These are phyloP conservation scores for Perizoma affinitatum DNA, from an alignment of 2,888 invertebrate genomes.

Conservation along the genomic window DNA sequence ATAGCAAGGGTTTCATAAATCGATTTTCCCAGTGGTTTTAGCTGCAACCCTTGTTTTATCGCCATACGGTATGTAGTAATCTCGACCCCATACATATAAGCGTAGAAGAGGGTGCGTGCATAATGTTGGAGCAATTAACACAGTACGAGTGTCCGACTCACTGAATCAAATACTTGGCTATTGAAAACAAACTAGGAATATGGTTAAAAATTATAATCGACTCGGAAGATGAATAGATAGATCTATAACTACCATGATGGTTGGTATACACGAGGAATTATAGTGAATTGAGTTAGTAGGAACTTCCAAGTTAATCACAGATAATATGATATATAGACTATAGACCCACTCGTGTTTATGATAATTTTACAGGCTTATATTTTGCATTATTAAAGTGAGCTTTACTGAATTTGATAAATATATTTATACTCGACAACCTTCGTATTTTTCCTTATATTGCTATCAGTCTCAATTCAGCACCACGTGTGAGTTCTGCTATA, in stretches of 20 bases:
- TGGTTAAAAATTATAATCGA: slow-evolving; percentile 5
- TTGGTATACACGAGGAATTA: background rate
- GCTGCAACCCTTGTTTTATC: slow-evolving; percentile 22
- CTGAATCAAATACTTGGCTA: slow-evolving; percentile 19
- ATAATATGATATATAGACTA: no score
- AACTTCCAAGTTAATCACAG: background rate
- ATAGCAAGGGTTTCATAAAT: slow-evolving; percentile 3
- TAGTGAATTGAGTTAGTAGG: background rate
- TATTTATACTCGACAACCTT: no score
- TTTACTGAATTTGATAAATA: no score
- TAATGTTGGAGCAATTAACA: slow-evolving; percentile 52
- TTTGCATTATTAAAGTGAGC: no score
- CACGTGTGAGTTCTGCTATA: background rate
- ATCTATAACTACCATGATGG: background rate
- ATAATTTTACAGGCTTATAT: background rate
- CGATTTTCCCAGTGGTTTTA: slow-evolving; percentile 5
- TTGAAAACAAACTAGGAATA: slow-evolving; percentile 18
- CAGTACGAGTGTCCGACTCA: slow-evolving; percentile 34
- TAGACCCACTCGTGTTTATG: no score
- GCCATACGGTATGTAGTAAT: slow-evolving; percentile 16
- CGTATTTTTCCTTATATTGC: no score
- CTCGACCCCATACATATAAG: slow-evolving; percentile 23
- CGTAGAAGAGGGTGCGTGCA: slow-evolving; percentile 40
- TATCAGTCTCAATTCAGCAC: background rate
- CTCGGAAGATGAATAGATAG: background rate